phyloP scores from a whole-genome alignment of 2,113 vertebrate genomes.

The Myrmecobius fasciatus region DNA sequence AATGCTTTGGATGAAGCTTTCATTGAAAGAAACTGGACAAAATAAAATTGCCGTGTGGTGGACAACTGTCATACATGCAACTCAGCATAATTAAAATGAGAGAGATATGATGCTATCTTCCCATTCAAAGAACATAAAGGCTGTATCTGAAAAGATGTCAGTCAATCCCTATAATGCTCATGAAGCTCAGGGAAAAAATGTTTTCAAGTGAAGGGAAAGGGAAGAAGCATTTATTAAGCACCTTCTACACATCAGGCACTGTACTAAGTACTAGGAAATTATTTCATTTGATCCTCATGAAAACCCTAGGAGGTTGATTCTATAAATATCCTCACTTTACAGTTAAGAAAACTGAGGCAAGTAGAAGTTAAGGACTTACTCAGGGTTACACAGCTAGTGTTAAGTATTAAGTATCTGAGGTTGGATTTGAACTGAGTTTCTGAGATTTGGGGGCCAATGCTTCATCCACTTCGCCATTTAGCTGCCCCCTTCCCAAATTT shows the following conservation, averaged over 20 bases:
- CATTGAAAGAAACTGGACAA: background rate
- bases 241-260: background rate
- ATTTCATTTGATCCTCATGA: background rate
- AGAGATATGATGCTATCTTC: background rate
- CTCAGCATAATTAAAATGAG: slow-evolving; percentile 1
- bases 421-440: background rate
- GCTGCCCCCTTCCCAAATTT: background rate
- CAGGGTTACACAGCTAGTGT: background rate
- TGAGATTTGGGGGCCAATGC: no score
- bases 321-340: background rate
- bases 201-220: background rate
- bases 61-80: background rate
- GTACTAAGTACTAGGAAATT: background rate
- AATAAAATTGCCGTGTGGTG: background rate
- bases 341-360: background rate
- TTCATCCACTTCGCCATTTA: no score
- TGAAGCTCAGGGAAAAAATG: background rate
- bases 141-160: background rate
- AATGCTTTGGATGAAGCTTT: background rate
- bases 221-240: background rate
- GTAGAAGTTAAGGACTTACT: background rate
- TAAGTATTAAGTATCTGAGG: background rate
- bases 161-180: background rate
- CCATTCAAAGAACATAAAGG: background rate
- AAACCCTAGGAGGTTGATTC: background rate